Conservation (phyloP, 2,797 vertebrate genomes). For the Knipowitschia caucasica region DNA sequence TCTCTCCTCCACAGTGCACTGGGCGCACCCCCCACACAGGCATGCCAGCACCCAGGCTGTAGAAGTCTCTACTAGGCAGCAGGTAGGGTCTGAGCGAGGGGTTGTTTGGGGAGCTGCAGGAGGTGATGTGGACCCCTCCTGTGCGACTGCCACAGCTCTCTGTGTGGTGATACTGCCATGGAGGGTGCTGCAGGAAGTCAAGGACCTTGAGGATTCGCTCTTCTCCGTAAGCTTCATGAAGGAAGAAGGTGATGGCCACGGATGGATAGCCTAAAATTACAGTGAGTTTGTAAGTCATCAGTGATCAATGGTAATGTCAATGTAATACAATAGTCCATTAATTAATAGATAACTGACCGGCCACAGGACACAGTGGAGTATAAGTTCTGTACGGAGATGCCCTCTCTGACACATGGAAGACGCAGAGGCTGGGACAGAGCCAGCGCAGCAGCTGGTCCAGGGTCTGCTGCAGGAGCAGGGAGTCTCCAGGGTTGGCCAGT, state of each 20-base stretch:
- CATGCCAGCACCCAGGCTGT: conserved; percentile 85
- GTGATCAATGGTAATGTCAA: neutral
- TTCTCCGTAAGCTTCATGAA: conserved; percentile 83
- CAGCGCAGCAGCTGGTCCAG: conserved; percentile 82
- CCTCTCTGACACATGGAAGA: conserved; percentile 90
- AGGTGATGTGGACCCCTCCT: conserved; percentile 54
- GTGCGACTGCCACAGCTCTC: conserved; percentile 57
- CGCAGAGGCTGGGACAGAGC: conserved; percentile 79
- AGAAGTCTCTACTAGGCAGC: conserved; percentile 82
- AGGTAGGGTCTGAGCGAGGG: conserved; percentile 53
- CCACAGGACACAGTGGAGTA: conserved; percentile 52
- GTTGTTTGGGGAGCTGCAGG: conserved; percentile 37
- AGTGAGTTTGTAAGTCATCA: neutral
- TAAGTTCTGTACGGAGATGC: conserved; percentile 66
- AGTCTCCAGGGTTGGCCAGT: conserved; percentile 81
- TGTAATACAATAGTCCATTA: neutral
- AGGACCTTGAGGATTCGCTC: conserved; percentile 83
- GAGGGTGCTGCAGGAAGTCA: conserved; percentile 84
- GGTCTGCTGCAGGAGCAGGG: conserved; percentile 81
- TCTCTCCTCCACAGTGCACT: conserved; percentile 80
- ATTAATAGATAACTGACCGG: conserved; percentile 40
- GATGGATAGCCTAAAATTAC: conserved; percentile 78
- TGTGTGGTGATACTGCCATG: conserved; percentile 83
- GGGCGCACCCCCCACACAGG: conserved; percentile 89
- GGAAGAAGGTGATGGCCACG: conserved; percentile 87